Evolutionary conservation across 2,888 invertebrate species (phyloP), one percentile per base, ranked within the genome.

Genomic region (Cheilosia impressa): DNA sequence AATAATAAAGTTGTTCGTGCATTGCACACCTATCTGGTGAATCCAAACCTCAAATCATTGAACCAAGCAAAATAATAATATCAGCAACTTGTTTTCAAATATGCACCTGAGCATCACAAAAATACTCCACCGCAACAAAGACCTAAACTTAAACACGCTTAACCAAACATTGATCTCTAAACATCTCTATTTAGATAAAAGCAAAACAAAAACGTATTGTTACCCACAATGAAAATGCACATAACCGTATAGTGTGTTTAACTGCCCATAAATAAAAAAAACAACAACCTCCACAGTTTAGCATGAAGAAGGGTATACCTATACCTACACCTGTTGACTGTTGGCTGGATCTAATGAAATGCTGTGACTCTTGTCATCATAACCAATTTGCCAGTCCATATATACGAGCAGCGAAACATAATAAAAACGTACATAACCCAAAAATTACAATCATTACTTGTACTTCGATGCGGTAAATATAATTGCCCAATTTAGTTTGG

Each of bases 191-290:
- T 81, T 52, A 72, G 65, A 72, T 65, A 50, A 31, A 17, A 71
- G 41, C 50, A 43, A 58, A 41, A 66, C 31, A 60, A 68, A 38
- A 63, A 17, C 22, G 17, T 50, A 78, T 58, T 62, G 62, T 63
- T 71, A 17, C 17, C 17, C 17, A 83, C 66, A 76, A 76, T 76
- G 71, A 77, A 76, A 80, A 77, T 76, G 71, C 75, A 72, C 62
- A 85, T 81, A 81, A 85, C 85, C 85, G 85, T 85, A 85, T 68
- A 76, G 76, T 77, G 81, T 85, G 85, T 77, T 72, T 81, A 85
- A 85, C 85, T 81, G 81, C 63, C 85, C 85, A 85, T 85, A 85
- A 85, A 85, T 85, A 55, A 57, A 43, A 41, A 66, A 58, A 52
- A 50, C 3, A 71, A 15, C 15, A 9, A 4, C 19, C 10, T 13